Base-by-base conservation (phyloP, 2,113 vertebrate genomes). In the Lethenteron camtschaticum region DNA sequence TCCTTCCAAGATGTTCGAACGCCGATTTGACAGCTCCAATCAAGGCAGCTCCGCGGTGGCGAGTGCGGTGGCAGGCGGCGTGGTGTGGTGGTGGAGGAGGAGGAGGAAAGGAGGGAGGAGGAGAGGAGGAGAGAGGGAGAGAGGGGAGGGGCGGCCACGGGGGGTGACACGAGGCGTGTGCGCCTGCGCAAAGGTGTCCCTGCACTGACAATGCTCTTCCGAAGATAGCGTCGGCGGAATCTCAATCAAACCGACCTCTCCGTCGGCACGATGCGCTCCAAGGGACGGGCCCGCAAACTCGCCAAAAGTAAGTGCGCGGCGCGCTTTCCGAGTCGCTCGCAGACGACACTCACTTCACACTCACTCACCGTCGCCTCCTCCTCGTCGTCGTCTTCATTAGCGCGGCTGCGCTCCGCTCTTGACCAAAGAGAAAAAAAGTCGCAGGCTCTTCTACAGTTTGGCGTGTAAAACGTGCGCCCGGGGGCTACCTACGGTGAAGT, bases 251-350 rank as follows among this genome's bases (percentile, higher is more conserved):
- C 63, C 63, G 63, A 24, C 63, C 24, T n/a, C 63, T 66, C 63
- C 63, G 63, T 24, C n/a, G 63, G 63, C 63, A 66, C n/a, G 63
- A 66, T 66, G 63, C 63, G 63, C 63, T 66, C 63, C 63, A 66
- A 66, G 63, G 63, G 63, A 66, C 63, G 63, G n/a, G 63, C 63
- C 20, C 63, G 63, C 63, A 66, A 66, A 66, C 63, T 66, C 63
- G 63, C 63, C 63, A 66, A 66, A 66, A 66, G 63, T 66, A 66
- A 66, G 63, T 66, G 63, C 63, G 20, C n/a, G n/a, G n/a, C 63
- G 63, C 63, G 63, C n/a, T 66, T 11, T 16, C 63, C 9, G 63
- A 20, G n/a, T 8, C 10, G 63, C 63, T 24, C 10, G 63, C 63
- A 41, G 41, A 41, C 41, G 41, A 41, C 6, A 41, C 41, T 41